Evolutionary conservation across 1,140 invertebrate genomes (phyloP).

Genomic region (Teleopsis dalmanni): DNA sequence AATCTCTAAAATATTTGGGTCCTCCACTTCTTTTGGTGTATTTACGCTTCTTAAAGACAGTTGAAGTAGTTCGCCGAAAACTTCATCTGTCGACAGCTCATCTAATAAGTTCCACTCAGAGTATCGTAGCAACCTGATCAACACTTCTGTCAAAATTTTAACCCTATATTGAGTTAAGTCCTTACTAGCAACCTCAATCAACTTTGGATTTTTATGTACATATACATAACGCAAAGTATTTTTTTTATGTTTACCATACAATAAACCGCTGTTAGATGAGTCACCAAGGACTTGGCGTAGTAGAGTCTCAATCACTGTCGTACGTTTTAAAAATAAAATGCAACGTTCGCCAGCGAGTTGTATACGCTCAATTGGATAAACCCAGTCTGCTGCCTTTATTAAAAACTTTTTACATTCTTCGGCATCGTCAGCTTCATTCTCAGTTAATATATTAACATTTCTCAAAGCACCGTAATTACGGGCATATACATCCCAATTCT

Average conservation of each 20-base stretch:
- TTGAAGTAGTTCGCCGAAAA: too few relatives aligned
- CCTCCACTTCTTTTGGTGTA: too few relatives aligned
- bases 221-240: too few relatives aligned
- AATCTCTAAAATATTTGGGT: too few relatives aligned
- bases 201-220: too few relatives aligned
- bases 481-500: too few relatives aligned
- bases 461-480: too few relatives aligned
- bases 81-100: slow-evolving; percentile 8
- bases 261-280: too few relatives aligned
- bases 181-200: not conserved
- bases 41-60: too few relatives aligned
- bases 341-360: slow-evolving; percentile 5
- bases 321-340: slow-evolving; percentile 2
- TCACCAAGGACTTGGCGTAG: slow-evolving; percentile 2
- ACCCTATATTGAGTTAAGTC: slow-evolving; percentile 19
- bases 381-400: not conserved
- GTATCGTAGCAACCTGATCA: slow-evolving; percentile 19
- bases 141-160: slow-evolving; percentile 13
- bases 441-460: not conserved
- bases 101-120: slow-evolving; percentile 16
- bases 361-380: slow-evolving; percentile 4
- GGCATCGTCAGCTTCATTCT: not conserved
- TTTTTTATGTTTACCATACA: too few relatives aligned
- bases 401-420: slow-evolving; percentile 4
- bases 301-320: not conserved